phyloP scores from a whole-genome alignment of 1,140 invertebrate species.

The Psilanteris sp. region DNA sequence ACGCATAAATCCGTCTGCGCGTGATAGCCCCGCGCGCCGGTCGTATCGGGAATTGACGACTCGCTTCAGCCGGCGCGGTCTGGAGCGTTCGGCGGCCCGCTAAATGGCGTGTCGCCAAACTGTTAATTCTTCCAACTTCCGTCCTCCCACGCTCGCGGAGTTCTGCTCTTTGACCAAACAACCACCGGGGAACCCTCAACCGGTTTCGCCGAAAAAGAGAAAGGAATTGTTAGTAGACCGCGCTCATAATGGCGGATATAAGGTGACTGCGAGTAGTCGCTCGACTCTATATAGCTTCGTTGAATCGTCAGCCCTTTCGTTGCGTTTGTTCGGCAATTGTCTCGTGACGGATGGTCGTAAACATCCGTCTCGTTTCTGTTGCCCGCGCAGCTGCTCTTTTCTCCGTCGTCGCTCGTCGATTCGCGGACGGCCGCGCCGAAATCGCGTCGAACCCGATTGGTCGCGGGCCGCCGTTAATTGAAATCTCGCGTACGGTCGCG shows the following conservation, averaged over 20 bases:
- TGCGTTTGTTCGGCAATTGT: conserved; percentile 64
- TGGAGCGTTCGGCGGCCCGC: conserved; percentile 36
- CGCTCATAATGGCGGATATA: conserved; percentile 61
- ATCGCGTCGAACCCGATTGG: no score
- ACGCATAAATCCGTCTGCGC: no score
- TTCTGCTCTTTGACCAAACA: conserved; percentile 52
- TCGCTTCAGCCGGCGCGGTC: conserved; percentile 6
- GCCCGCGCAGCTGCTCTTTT: conserved; percentile 62
- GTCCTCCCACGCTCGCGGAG: conserved; percentile 53
- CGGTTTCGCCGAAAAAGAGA: conserved; percentile 61
- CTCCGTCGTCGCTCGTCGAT: conserved; percentile 1
- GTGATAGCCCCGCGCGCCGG: no score
- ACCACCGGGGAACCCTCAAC: conserved; percentile 59
- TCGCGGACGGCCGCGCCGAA: no score
- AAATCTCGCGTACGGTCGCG: no score
- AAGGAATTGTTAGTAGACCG: conserved; percentile 57
- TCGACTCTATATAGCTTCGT: conserved; percentile 57
- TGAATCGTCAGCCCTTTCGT: conserved; percentile 62
- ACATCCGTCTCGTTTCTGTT: conserved; percentile 59
- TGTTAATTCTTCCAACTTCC: conserved; percentile 64
- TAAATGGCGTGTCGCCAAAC: conserved; percentile 65
- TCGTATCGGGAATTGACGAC: no score
- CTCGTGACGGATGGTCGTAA: conserved; percentile 65
- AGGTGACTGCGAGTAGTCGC: conserved; percentile 63
- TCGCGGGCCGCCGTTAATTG: no score